Conservation (phyloP, 2,797 vertebrate species). For the Lophotriccus pileatus region DNA sequence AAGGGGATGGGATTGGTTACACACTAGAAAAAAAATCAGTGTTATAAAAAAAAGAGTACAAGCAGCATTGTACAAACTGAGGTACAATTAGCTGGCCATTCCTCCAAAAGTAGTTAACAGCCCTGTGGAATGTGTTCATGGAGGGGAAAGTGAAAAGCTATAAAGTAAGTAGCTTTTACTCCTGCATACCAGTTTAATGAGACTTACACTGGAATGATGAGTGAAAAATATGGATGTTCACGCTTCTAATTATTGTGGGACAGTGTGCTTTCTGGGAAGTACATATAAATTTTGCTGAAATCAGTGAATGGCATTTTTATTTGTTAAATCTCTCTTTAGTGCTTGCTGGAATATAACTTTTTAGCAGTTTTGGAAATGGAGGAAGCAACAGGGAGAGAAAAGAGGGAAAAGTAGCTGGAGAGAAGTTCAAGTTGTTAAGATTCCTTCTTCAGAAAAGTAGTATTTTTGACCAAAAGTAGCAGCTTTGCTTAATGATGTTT, state of each 20-base stretch:
- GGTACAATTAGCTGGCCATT: not conserved
- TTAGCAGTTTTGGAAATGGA: not conserved
- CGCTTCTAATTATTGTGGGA: not conserved
- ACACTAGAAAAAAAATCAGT: not conserved
- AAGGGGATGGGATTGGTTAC: not conserved
- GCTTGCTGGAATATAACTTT: not conserved
- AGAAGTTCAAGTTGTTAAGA: not conserved
- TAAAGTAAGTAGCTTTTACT: not conserved
- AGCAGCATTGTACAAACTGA: not conserved
- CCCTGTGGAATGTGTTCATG: not conserved
- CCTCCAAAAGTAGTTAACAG: not conserved
- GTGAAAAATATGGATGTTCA: not conserved
- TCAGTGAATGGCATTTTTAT: not conserved
- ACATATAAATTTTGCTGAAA: not conserved
- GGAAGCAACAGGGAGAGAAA: not conserved
- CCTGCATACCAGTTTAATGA: not conserved
- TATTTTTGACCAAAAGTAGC: not conserved
- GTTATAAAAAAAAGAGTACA: not conserved
- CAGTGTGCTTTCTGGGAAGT: not conserved
- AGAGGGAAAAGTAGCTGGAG: not conserved
- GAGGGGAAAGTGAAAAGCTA: not conserved
- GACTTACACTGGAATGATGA: not conserved
- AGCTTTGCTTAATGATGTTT: not conserved
- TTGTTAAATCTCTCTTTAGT: not conserved
- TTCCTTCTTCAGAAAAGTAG: not conserved